A percentile compares a stretch with the other conserved stretches of the same genome.
Conservation (phyloP, 1,140 invertebrate genomes). For the Eupristina koningsbergeri region DNA sequence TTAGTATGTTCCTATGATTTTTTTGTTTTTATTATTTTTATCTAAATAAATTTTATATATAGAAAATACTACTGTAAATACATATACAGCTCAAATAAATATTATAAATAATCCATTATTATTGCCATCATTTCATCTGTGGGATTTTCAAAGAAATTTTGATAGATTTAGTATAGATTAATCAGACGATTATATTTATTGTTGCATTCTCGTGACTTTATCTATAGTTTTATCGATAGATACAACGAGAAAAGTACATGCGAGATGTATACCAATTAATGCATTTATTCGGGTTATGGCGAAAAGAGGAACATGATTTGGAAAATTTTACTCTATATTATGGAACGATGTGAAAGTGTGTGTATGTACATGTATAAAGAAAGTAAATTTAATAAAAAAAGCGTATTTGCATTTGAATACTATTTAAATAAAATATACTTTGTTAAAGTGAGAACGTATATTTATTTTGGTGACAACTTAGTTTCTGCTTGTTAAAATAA, state of each 20-base stretch:
- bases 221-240: not conserved
- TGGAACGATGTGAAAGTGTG: not conserved
- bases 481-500: not conserved
- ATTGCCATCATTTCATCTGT: constrained; percentile 10
- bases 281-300: constrained; percentile 39
- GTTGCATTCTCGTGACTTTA: constrained; percentile 16
- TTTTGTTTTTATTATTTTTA: not conserved
- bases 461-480: not conserved
- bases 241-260: not conserved
- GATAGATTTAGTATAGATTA: constrained; percentile 21
- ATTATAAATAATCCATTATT: constrained; percentile 8
- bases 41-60: not conserved
- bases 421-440: not conserved
- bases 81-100: not conserved
- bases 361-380: not conserved
- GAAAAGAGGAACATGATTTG: not conserved
- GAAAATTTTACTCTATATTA: not conserved
- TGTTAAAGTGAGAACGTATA: not conserved
- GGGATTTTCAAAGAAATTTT: constrained; percentile 19
- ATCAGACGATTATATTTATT: constrained; percentile 32
- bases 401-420: constrained; percentile 26
- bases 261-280: constrained; percentile 25
- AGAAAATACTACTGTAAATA: not conserved
- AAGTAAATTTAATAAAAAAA: not conserved
- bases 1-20: not conserved